A percentile compares a stretch with the other conserved stretches of the same genome.
These are phyloP conservation scores for Sinocyclocheilus anshuiensis DNA, from an alignment of 2,113 vertebrate genomes.

Conservation along the genomic window DNA sequence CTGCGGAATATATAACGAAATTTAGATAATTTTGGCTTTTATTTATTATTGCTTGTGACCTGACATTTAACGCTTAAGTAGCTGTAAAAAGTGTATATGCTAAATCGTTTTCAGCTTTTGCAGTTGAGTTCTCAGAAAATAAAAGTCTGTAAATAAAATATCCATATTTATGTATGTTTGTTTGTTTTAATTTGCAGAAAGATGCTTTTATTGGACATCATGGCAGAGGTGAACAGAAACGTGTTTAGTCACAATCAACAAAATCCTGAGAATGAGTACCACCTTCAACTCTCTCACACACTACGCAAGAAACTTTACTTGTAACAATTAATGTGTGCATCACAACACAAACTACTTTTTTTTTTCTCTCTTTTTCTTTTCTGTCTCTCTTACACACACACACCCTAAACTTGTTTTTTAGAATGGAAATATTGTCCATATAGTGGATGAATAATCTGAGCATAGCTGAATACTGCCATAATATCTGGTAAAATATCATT, in stretches of 20 bases:
- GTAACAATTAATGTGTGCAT: not conserved
- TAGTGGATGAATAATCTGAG: not conserved
- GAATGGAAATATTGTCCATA: not conserved
- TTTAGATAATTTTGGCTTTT: too few relatives aligned
- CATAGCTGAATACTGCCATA: not conserved
- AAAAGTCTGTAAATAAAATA: not conserved
- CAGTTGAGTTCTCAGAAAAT: not conserved
- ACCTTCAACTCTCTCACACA: slow-evolving; percentile 73
- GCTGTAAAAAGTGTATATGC: too few relatives aligned
- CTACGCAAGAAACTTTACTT: slow-evolving; percentile 75
- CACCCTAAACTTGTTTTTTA: not conserved
- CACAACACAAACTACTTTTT: slow-evolving; percentile 41
- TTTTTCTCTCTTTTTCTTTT: too few relatives aligned
- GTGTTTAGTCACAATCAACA: slow-evolving; percentile 71
- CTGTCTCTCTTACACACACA: not conserved
- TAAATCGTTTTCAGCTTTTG: not conserved
- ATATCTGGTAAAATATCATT: not conserved
- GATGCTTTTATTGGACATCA: slow-evolving; percentile 71
- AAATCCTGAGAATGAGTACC: slow-evolving; percentile 62
- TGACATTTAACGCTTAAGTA: too few relatives aligned
- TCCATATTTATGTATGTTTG: not conserved
- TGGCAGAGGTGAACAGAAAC: slow-evolving; percentile 72
- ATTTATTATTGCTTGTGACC: too few relatives aligned
- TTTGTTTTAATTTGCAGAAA: slow-evolving; percentile 63
- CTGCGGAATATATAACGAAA: too few relatives aligned